These are phyloP conservation scores for Thunnus maccoyii DNA, from an alignment of 2,113 vertebrate genomes.

Conservation along the genomic window DNA sequence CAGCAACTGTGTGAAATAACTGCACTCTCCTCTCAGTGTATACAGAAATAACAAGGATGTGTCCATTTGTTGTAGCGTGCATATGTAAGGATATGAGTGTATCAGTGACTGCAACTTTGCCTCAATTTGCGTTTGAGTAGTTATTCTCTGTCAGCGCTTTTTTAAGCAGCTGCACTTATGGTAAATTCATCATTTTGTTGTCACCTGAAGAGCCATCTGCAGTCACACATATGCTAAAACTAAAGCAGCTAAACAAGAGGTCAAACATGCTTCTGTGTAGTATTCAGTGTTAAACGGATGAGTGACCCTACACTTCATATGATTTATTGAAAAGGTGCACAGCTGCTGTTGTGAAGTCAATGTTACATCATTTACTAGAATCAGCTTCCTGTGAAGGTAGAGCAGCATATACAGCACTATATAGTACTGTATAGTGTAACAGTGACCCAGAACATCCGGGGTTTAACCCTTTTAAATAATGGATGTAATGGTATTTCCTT, in stretches of 20 bases:
- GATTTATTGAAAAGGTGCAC: slow-evolving; percentile 62
- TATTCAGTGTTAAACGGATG: slow-evolving; percentile 35
- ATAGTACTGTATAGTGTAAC: slow-evolving; percentile 44
- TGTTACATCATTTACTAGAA: slow-evolving; percentile 36
- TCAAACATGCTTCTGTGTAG: slow-evolving; percentile 14
- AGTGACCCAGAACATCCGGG: slow-evolving; percentile 48
- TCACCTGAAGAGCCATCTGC: background rate
- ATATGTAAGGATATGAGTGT: background rate
- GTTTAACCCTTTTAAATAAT: slow-evolving; percentile 71
- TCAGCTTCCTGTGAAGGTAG: slow-evolving; percentile 21
- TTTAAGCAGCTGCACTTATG: background rate
- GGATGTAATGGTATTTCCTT: slow-evolving; percentile 38
- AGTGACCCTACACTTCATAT: slow-evolving; percentile 39
- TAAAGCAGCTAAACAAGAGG: slow-evolving; percentile 2
- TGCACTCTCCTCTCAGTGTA: background rate
- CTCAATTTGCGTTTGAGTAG: background rate
- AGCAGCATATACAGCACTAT: slow-evolving; percentile 9
- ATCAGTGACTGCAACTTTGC: slow-evolving; percentile 3
- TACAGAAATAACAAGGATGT: background rate
- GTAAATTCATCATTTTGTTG: background rate
- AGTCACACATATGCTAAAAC: background rate
- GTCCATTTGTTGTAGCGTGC: background rate
- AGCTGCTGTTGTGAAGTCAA: slow-evolving; percentile 42
- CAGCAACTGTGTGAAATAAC: slow-evolving; percentile 40
- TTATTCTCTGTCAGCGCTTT: background rate